Percentiles rank a stretch among this genome's conserved stretches.
Evolutionary conservation across 35 echinoderm and acorn worm genomes (phyloP).

Genomic region (Acanthaster planci): DNA sequence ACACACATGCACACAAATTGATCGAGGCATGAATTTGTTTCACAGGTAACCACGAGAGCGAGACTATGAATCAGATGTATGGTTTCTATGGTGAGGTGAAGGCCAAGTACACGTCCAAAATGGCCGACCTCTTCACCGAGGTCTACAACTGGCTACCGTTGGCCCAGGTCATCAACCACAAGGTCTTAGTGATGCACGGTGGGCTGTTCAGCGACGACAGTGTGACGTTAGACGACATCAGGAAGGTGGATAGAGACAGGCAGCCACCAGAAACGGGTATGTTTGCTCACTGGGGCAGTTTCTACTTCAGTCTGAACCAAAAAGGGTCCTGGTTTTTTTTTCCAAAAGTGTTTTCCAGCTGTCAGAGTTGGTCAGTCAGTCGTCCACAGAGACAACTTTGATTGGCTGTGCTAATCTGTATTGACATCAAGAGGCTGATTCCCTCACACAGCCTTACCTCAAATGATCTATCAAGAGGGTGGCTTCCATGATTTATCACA

Average conservation of each 20-base stretch:
- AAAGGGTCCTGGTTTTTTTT: too few relatives aligned
- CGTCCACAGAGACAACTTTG: too few relatives aligned
- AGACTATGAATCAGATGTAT: constrained; percentile 99
- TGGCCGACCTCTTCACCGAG: constrained; percentile 94
- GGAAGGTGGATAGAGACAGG: constrained; percentile 79
- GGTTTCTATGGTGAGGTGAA: constrained; percentile 97
- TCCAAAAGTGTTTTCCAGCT: too few relatives aligned
- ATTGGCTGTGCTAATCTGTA: too few relatives aligned
- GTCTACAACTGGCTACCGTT: constrained; percentile 99
- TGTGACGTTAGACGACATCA: constrained; percentile 92
- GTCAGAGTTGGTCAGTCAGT: too few relatives aligned
- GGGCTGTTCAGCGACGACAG: constrained; percentile 86
- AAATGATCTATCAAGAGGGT: too few relatives aligned
- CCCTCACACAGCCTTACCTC: too few relatives aligned
- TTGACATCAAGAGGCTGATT: too few relatives aligned
- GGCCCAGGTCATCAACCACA: constrained; percentile 92
- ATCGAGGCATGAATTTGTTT: background rate
- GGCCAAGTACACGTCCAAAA: constrained; percentile 88
- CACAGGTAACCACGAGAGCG: constrained; percentile 98
- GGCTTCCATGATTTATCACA: too few relatives aligned
- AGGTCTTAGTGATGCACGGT: constrained; percentile 96
- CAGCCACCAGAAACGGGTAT: constrained; percentile 97
- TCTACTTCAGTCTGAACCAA: too few relatives aligned
- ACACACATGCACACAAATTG: too few relatives aligned
- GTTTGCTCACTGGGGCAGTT: too few relatives aligned